phyloP scores from a whole-genome alignment of 2,113 vertebrate genomes.

The Symphodus melops region DNA sequence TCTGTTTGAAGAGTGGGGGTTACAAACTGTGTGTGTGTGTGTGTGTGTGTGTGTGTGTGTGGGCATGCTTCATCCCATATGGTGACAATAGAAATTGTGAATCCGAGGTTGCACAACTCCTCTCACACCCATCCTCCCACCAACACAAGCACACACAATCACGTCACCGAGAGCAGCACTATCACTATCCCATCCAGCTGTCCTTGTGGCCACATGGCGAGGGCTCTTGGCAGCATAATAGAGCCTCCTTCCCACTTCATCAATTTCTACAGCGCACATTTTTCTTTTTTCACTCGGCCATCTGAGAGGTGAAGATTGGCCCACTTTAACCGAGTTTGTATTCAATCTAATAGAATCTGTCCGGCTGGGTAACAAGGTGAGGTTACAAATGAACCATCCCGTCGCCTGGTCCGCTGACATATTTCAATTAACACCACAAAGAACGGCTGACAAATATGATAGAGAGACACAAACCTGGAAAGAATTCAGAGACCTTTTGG shows the following conservation, averaged over 20 bases:
- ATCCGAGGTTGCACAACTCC: slow-evolving; percentile 60
- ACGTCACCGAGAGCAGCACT: slow-evolving; percentile 15
- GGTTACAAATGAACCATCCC: slow-evolving; percentile 69
- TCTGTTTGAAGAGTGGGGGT: slow-evolving; percentile 14
- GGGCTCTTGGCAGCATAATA: slow-evolving; percentile 67
- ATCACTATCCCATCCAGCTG: slow-evolving; percentile 53
- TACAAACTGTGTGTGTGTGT: slow-evolving; percentile 21
- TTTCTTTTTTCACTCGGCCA: slow-evolving; percentile 61
- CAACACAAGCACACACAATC: slow-evolving; percentile 16
- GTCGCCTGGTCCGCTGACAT: slow-evolving; percentile 27
- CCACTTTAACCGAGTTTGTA: slow-evolving; percentile 71
- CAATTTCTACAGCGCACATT: slow-evolving; percentile 55
- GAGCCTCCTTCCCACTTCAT: slow-evolving; percentile 64
- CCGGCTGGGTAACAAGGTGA: slow-evolving; percentile 49
- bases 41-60: slow-evolving; percentile 11
- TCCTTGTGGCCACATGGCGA: slow-evolving; percentile 64
- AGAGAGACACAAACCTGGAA: slow-evolving; percentile 3
- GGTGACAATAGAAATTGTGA: slow-evolving; percentile 68
- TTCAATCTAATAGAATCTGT: slow-evolving; percentile 76
- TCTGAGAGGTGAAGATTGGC: slow-evolving; percentile 59
- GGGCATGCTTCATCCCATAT: slow-evolving; percentile 48
- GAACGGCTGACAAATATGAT: slow-evolving; percentile 12
- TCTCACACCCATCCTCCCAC: slow-evolving; percentile 45
- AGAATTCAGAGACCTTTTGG: neutral
- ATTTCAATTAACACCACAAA: slow-evolving; percentile 16